Conservation (phyloP, 2,113 vertebrate species). For the Aythya baeri region DNA sequence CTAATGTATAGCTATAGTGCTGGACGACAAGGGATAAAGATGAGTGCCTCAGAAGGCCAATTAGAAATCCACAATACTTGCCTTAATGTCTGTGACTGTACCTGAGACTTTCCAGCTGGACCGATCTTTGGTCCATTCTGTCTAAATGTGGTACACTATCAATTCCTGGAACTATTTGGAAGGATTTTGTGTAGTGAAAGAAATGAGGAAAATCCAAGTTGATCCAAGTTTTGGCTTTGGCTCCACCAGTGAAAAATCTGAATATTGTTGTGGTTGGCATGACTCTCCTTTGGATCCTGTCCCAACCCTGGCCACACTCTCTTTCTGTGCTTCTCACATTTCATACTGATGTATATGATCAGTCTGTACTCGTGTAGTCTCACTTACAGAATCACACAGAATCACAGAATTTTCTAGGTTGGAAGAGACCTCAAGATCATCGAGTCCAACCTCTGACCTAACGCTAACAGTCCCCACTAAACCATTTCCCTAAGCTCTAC, state of each 20-base stretch:
- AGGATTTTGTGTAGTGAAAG: conserved; percentile 5
- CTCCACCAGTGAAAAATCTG: not conserved
- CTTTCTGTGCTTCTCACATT: not conserved
- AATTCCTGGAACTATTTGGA: conserved; percentile 22
- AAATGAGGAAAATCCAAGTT: not conserved
- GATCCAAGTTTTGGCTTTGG: conserved; percentile 28
- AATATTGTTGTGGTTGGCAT: conserved; percentile 39
- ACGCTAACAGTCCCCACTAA: too few relatives aligned
- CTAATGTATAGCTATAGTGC: not conserved
- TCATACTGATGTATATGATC: not conserved
- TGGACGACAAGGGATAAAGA: not conserved
- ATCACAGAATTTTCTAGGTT: too few relatives aligned
- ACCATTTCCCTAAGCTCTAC: too few relatives aligned
- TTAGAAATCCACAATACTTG: fast-evolving
- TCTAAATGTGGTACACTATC: not conserved
- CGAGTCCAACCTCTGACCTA: too few relatives aligned
- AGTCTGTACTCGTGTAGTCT: not conserved
- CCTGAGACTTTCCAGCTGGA: not conserved
- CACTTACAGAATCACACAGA: not conserved
- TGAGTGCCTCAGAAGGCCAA: not conserved
- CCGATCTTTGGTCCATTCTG: not conserved
- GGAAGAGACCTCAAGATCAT: too few relatives aligned
- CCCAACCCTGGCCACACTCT: not conserved
- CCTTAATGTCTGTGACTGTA: not conserved
- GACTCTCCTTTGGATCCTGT: not conserved